phyloP scores from a whole-genome alignment of 2,113 vertebrate genomes.

The Ellobius talpinus region DNA sequence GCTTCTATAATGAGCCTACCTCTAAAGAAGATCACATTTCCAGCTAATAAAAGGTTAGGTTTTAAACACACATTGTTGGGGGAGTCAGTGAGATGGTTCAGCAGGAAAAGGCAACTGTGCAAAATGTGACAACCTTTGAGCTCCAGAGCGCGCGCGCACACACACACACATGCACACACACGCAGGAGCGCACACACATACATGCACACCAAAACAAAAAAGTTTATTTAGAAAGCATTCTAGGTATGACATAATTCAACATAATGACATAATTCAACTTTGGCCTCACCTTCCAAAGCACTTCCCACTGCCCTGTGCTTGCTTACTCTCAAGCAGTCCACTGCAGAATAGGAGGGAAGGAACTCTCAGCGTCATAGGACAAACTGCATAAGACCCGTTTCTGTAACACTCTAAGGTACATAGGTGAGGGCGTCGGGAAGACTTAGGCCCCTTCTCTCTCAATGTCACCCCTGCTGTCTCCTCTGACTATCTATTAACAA shows the following conservation, averaged over 20 bases:
- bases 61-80: too few species aligned
- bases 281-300: background rate
- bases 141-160: background rate
- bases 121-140: background rate
- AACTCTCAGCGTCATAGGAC: background rate
- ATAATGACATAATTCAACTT: background rate
- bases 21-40: background rate
- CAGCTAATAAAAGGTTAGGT: background rate
- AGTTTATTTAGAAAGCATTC: background rate
- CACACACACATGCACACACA: background rate
- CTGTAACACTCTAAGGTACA: background rate
- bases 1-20: background rate
- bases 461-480: background rate
- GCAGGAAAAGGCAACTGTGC: background rate
- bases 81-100: too few species aligned
- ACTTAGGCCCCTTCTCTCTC: background rate
- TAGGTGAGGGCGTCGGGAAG: background rate
- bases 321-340: background rate
- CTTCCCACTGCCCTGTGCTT: background rate
- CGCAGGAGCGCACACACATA: too few species aligned
- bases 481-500: background rate
- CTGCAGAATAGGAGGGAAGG: background rate
- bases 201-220: background rate
- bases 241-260: too few species aligned
- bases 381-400: background rate